phyloP scores from a whole-genome alignment of 2,888 invertebrate species.

The Globia sparganii region DNA sequence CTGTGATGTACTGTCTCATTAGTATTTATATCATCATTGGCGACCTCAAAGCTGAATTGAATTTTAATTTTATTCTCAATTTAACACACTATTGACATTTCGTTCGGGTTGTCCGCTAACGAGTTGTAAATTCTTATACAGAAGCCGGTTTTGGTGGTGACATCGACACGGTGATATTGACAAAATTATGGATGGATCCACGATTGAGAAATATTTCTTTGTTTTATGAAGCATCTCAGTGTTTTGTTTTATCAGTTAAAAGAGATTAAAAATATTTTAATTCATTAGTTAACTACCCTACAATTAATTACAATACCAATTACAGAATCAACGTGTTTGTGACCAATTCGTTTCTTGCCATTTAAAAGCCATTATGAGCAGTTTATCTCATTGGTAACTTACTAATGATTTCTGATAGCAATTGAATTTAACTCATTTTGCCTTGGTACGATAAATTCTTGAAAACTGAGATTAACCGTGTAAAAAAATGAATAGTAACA shows the following conservation, averaged over 20 bases:
- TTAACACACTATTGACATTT: conserved; percentile 59
- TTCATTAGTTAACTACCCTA: neutral
- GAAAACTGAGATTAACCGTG: neutral
- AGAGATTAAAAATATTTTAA: neutral
- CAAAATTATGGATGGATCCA: conserved; percentile 11
- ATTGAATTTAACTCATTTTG: conserved; percentile 7
- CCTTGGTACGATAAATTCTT: neutral
- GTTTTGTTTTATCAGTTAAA: neutral
- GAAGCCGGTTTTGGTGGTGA: conserved; percentile 52
- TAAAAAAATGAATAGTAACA: conserved; percentile 11
- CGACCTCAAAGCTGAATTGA: conserved; percentile 51
- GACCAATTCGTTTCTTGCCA: conserved; percentile 21
- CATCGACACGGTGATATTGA: conserved; percentile 6
- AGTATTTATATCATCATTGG: conserved; percentile 46
- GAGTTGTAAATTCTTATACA: conserved; percentile 31
- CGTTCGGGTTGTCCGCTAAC: conserved; percentile 21
- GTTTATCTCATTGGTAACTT: conserved; percentile 7
- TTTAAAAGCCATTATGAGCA: conserved; percentile 31
- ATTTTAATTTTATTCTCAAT: conserved; percentile 59
- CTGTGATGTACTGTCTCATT: conserved; percentile 19
- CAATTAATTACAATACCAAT: conserved; percentile 23
- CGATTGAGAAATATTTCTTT: neutral
- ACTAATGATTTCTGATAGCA: conserved; percentile 29
- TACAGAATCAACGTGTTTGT: conserved; percentile 5
- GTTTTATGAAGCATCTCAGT: neutral